Conservation (phyloP, 2,113 vertebrate genomes). For the Syngnathus floridae region DNA sequence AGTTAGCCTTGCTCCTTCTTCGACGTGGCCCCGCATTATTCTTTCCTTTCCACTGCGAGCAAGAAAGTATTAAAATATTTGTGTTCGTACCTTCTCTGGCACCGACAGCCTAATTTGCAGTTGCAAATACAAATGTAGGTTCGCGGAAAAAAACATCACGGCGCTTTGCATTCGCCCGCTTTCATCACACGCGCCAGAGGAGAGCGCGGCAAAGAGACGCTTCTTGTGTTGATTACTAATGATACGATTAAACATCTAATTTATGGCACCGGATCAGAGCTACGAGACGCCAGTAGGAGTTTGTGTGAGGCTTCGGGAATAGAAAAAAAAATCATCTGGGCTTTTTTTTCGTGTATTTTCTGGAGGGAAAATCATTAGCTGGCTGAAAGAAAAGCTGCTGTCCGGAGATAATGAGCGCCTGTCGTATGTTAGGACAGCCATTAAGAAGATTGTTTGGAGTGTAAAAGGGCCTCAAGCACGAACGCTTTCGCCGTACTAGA, state of each 20-base stretch:
- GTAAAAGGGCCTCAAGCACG: constrained; percentile 32
- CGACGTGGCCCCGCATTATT: background rate
- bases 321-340: constrained; percentile 2
- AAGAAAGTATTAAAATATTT: constrained; percentile 9
- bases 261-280: constrained; percentile 42
- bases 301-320: constrained; percentile 13
- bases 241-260: constrained; percentile 43
- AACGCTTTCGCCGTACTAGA: constrained; percentile 29
- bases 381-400: constrained; percentile 33
- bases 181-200: constrained; percentile 17
- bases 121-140: constrained; percentile 29
- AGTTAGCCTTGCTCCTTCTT: too few relatives aligned
- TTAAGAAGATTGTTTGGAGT: constrained; percentile 41
- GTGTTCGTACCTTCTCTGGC: background rate
- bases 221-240: constrained; percentile 31
- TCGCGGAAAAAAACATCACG: constrained; percentile 25
- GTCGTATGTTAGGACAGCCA: constrained; percentile 38
- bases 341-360: constrained; percentile 37
- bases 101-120: constrained; percentile 23
- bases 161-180: constrained; percentile 22
- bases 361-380: constrained; percentile 7
- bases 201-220: background rate
- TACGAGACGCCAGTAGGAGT: constrained; percentile 30
- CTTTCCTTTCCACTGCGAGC: constrained; percentile 4
- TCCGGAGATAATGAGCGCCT: constrained; percentile 44